Base-by-base conservation (phyloP, 2,888 invertebrate species). In the Lydus trimaculatus region DNA sequence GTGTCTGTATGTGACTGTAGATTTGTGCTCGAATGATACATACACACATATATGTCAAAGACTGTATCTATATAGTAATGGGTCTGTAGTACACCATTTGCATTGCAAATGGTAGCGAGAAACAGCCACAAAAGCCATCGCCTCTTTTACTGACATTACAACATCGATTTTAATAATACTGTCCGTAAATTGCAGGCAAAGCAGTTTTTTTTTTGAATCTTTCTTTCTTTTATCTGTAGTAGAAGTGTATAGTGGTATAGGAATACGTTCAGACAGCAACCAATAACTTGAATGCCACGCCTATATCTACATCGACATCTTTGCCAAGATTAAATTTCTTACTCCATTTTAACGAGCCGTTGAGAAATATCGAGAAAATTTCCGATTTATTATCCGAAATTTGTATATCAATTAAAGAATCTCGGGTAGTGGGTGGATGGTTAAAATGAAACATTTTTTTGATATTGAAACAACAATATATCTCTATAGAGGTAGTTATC, bases 291-390 rank as follows among this genome's bases (percentile, higher is more conserved):
- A 25, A 25, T 52, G 52, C 52, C 52, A 52, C 56, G 56, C 25
- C 56, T 56, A 28, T 56, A 28, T 56, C 56, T 25, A 56, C 56
- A 56, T 56, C 28, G 56, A 56, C 15, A 56, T 56, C 56, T 56
- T 56, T 56, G 56, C 56, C 28, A 15, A 56, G 56, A 56, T 56
- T 56, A 56, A 56, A 56, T 56, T 56, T 28, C 56, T 28, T 52
- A 43, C 13, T n/a, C 25, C 0, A n/a, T 28, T 56, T 25, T 28
- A 56, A 56, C 56, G 15, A 56, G 28, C 15, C 7, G 15, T 28
- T 25, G 56, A 13, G 25, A 56, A 25, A 25, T 56, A 56, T 25
- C 15, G 15, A n/a, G 23, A 25, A 23, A 25, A 48, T 20, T 20
- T 17, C 43, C 43, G 43, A 36, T 36, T 36, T 36, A 36, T 36